Evolutionary conservation across 2,888 invertebrate genomes (phyloP), one percentile per base, ranked within the genome.

Genomic region (Anoplius nigerrimus): DNA sequence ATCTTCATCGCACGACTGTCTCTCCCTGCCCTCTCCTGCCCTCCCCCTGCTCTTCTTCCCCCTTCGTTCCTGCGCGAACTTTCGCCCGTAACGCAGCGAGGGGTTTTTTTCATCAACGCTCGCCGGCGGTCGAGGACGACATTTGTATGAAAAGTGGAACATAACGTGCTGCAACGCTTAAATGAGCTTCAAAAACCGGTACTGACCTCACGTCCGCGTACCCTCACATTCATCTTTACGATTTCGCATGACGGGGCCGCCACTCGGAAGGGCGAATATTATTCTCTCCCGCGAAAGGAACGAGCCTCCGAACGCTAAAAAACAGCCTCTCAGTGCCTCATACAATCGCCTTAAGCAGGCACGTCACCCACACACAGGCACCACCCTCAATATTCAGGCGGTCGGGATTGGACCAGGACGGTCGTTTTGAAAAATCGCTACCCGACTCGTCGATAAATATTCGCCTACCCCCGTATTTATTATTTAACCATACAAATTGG

Each of bases 61-160:
- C 51, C 13, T 42, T 42, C 13, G 6, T 42, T 13, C 18, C 5
- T 8, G 16, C 65, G 20, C 59, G 61, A 66, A 59, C 51, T 58
- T 55, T 34, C 61, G 20, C 63, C 46, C 20, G 48, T 48, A 48
- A 48, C 48, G 48, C 48, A 16, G 69, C 51, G 52, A 34, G 24
- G 27, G 45, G 54, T 62, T 70, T 73, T 72, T 74, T 71, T 69
- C 62, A 76, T 76, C 70, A 69, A 59, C 46, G 58, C 58, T 27
- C 56, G 61, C 61, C 59, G 69, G 21, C 53, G 53, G 71, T 76
- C 62, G 69, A 62, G 64, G 58, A 55, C 61, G 65, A 53, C 64
- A 63, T 71, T 76, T 57, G 69, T 57, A 68, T 66, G 74, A 71
- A 76, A 76, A 76, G 69, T 48, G n/a, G 48, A 52, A 66, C 53